These are phyloP conservation scores for Cephus pulcher DNA, from an alignment of 2,888 invertebrate species.

Conservation along the genomic window DNA sequence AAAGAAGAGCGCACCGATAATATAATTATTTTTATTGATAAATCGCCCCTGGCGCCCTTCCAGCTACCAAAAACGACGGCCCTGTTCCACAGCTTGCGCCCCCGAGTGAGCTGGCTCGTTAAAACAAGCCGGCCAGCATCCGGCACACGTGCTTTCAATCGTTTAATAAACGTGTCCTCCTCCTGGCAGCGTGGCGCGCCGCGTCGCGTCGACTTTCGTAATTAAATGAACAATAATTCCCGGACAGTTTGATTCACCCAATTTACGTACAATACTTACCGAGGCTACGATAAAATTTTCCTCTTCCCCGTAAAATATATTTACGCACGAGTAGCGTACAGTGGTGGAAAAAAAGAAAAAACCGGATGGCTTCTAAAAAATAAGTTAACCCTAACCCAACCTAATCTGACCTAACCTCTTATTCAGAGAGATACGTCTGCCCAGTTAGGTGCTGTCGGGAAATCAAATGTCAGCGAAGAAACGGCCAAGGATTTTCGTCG, in stretches of 20 bases:
- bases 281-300: not conserved
- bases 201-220: not conserved
- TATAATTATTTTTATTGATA: not conserved
- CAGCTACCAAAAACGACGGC: not conserved
- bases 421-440: not conserved
- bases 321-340: not conserved
- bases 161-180: constrained; percentile 1
- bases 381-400: not conserved
- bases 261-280: not conserved
- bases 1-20: not conserved
- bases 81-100: not conserved
- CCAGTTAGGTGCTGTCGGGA: not conserved
- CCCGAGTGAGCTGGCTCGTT: not conserved
- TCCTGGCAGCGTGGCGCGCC: not conserved
- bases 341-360: not conserved
- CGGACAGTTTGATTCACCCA: not conserved
- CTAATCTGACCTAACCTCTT: not conserved
- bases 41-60: not conserved
- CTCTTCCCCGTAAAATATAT: too few relatives aligned
- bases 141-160: constrained; percentile 1
- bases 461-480: constrained; percentile 7
- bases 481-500: constrained; percentile 9
- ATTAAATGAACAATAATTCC: not conserved
- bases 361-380: not conserved
- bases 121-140: not conserved